A percentile compares a stretch with the other conserved stretches of the same genome.
These are phyloP conservation scores for Crotalus horridus DNA, from an alignment of 2,113 vertebrate species.

Conservation along the genomic window DNA sequence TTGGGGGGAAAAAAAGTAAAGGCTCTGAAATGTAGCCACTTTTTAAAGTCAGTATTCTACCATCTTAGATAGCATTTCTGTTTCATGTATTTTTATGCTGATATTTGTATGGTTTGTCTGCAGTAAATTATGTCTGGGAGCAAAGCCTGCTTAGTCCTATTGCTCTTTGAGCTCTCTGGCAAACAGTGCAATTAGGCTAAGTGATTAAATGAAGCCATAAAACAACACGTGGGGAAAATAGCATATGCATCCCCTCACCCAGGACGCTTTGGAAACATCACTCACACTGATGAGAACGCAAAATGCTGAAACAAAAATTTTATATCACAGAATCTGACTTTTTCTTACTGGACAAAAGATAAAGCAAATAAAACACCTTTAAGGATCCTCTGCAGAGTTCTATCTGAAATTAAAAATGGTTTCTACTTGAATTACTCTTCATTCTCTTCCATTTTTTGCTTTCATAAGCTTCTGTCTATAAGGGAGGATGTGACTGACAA, in stretches of 20 bases:
- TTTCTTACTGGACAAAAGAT: not conserved
- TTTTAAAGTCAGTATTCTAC: not conserved
- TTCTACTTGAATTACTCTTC: not conserved
- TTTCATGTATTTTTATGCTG: not conserved
- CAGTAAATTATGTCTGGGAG: constrained; percentile 13
- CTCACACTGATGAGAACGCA: not conserved
- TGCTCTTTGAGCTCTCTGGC: constrained; percentile 6
- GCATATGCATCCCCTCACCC: not conserved
- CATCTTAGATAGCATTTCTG: not conserved
- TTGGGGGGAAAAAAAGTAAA: no score
- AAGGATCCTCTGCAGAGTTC: not conserved
- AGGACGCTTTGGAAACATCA: not conserved
- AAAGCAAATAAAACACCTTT: not conserved
- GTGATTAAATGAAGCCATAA: constrained; percentile 13
- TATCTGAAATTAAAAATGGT: constrained; percentile 8
- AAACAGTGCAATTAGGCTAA: constrained; percentile 23
- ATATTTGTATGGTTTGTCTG: not conserved
- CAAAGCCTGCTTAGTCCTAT: not conserved
- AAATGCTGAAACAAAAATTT: not conserved
- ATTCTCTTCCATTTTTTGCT: not conserved
- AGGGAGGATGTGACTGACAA: constrained; percentile 21
- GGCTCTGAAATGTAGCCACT: no score
- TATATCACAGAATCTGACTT: not conserved
- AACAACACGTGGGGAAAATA: not conserved
- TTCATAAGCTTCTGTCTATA: not conserved